Evolutionary conservation across 2,888 invertebrate species (phyloP).

Genomic region (Plebejus anna): DNA sequence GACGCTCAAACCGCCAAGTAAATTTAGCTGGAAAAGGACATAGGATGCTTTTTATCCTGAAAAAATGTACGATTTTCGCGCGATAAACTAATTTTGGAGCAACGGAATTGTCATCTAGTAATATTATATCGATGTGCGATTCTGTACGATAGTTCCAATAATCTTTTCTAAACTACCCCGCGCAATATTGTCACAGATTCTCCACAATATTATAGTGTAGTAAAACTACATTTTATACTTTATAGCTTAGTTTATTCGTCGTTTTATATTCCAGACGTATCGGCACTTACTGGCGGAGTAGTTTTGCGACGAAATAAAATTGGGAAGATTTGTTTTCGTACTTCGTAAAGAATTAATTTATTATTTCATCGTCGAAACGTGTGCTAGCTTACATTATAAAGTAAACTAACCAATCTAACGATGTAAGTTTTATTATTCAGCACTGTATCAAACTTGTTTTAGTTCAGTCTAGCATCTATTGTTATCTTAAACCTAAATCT

Average conservation of each 20-base stretch:
- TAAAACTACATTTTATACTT: not conserved
- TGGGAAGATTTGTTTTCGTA: not conserved
- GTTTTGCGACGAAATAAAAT: conserved; percentile 7
- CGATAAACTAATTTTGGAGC: too few species aligned
- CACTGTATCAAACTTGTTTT: too few species aligned
- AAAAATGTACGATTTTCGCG: too few species aligned
- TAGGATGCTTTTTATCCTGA: too few species aligned
- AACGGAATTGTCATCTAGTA: too few species aligned
- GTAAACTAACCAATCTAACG: too few species aligned
- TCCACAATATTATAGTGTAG: not conserved
- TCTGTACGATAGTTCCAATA: not conserved
- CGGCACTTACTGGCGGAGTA: not conserved
- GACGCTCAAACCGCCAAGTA: too few species aligned
- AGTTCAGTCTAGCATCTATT: too few species aligned
- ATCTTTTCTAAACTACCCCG: not conserved
- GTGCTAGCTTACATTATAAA: too few species aligned
- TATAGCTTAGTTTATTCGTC: conserved; percentile 12
- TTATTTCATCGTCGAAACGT: not conserved
- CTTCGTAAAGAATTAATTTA: not conserved
- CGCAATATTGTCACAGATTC: conserved; percentile 6
- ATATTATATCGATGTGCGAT: not conserved
- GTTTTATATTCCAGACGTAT: conserved; percentile 8
- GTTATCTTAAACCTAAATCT: too few species aligned
- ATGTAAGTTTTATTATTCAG: too few species aligned
- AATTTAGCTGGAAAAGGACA: too few species aligned